These are phyloP conservation scores for Gryllus longicercus DNA, from an alignment of 2,888 invertebrate species.

Conservation along the genomic window DNA sequence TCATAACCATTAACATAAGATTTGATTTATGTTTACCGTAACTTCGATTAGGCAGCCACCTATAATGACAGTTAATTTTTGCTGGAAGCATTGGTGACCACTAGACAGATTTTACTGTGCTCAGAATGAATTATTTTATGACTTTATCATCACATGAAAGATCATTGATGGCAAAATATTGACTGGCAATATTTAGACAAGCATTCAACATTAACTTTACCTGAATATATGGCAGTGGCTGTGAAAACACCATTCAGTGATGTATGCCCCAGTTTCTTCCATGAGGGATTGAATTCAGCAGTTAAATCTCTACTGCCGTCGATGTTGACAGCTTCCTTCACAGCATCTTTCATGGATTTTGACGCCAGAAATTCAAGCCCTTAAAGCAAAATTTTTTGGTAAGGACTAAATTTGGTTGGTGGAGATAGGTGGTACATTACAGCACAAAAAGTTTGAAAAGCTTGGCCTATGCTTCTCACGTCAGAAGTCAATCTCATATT, in stretches of 20 bases:
- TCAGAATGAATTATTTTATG: too few relatives aligned
- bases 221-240: not conserved
- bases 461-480: not conserved
- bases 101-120: too few relatives aligned
- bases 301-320: not conserved
- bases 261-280: slow-evolving; percentile 21
- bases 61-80: too few relatives aligned
- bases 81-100: too few relatives aligned
- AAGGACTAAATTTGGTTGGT: not conserved
- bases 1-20: too few relatives aligned
- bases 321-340: not conserved
- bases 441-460: not conserved
- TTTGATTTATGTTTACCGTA: too few relatives aligned
- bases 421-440: not conserved
- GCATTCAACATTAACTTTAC: slow-evolving; percentile 20
- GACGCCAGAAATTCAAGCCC: not conserved
- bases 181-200: not conserved
- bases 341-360: not conserved
- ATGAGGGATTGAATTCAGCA: slow-evolving; percentile 19
- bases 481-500: not conserved
- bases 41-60: too few relatives aligned
- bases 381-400: not conserved
- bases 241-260: slow-evolving; percentile 12
- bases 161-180: too few relatives aligned
- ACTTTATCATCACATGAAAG: too few relatives aligned